These are phyloP conservation scores for Lordiphosa collinella DNA, from an alignment of 1,140 invertebrate genomes.

Conservation along the genomic window DNA sequence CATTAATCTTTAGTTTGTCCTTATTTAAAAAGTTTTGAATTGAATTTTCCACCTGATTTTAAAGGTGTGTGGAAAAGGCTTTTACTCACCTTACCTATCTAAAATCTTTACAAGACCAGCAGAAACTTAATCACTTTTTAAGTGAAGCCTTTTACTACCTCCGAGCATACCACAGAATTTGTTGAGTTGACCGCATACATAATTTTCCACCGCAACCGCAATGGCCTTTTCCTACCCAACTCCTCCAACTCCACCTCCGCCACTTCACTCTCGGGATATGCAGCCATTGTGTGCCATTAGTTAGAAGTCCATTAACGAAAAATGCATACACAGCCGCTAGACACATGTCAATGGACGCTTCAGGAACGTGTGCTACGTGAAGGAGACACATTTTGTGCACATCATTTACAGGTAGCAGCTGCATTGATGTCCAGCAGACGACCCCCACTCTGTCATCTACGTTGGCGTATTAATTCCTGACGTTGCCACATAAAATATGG, in stretches of 20 bases:
- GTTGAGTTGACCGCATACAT: constrained; percentile 7
- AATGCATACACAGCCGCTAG: constrained; percentile 34
- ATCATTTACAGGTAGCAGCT: constrained; percentile 68
- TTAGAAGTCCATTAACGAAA: constrained; percentile 62
- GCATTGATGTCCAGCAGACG: constrained; percentile 46
- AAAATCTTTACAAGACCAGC: too few species aligned
- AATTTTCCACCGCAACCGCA: constrained; percentile 36
- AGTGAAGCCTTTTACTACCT: too few species aligned
- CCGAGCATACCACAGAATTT: constrained; percentile 12
- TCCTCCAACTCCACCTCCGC: too few species aligned
- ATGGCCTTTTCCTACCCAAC: not conserved
- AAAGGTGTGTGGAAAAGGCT: too few species aligned
- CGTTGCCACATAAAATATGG: constrained; percentile 60
- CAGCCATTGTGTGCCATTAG: constrained; percentile 53
- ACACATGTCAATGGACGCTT: constrained; percentile 15
- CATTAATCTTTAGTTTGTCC: too few species aligned
- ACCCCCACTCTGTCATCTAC: not conserved
- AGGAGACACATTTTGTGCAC: not conserved
- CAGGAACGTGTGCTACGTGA: constrained; percentile 4
- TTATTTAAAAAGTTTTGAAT: too few species aligned
- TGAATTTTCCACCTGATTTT: too few species aligned
- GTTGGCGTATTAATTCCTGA: constrained; percentile 54
- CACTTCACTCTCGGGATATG: constrained; percentile 24
- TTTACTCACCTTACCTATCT: too few species aligned
- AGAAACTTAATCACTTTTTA: too few species aligned